A percentile compares a stretch with the other conserved stretches of the same genome.
These are phyloP conservation scores for Nestor notabilis DNA, from an alignment of 2,113 vertebrate genomes.

Conservation along the genomic window DNA sequence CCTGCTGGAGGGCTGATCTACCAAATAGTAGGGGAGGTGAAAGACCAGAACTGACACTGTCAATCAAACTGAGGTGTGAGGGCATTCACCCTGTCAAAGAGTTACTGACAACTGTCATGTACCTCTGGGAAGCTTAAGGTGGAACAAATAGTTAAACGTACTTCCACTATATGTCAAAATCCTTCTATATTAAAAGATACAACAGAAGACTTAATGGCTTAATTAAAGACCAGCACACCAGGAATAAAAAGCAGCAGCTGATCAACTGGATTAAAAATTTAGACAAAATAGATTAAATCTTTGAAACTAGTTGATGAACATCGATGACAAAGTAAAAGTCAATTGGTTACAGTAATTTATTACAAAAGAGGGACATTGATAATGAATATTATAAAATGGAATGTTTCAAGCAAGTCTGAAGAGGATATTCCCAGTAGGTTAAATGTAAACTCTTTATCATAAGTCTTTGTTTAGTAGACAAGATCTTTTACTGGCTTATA, in stretches of 20 bases:
- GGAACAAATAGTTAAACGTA: rapidly evolving
- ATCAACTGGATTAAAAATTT: background rate
- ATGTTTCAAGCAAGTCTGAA: background rate
- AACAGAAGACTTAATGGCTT: background rate
- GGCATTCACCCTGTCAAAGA: background rate
- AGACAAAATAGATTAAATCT: background rate
- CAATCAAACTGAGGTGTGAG: background rate
- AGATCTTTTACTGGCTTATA: background rate
- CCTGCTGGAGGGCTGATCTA: background rate
- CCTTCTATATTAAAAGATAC: background rate
- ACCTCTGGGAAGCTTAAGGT: background rate
- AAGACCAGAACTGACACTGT: background rate
- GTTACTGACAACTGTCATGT: background rate
- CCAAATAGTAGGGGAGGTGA: background rate
- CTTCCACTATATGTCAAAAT: background rate
- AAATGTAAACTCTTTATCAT: background rate
- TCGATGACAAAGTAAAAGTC: background rate
- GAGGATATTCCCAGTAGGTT: background rate
- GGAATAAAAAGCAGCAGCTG: background rate
- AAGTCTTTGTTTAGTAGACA: background rate
- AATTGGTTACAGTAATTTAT: background rate
- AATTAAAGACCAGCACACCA: background rate
- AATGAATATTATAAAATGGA: background rate
- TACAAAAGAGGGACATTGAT: background rate
- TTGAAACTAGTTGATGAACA: background rate